These are phyloP conservation scores for Hemiscyllium ocellatum DNA, from an alignment of 2,113 vertebrate genomes.

Conservation along the genomic window DNA sequence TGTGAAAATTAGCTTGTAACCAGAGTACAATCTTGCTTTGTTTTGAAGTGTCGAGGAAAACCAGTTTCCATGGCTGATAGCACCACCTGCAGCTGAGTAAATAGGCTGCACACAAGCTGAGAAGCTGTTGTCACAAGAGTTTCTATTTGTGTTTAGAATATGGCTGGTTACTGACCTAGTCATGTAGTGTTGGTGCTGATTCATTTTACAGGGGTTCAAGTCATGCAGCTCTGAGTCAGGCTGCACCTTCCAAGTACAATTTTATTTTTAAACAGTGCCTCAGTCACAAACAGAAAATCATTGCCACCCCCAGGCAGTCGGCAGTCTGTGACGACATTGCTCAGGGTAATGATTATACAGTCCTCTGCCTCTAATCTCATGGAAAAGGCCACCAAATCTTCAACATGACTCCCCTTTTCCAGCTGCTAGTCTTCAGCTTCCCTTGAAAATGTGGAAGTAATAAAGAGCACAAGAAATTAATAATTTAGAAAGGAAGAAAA, in stretches of 20 bases:
- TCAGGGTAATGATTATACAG: neutral
- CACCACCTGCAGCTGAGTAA: slow-evolving; percentile 9
- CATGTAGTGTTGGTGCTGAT: neutral
- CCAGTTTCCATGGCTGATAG: neutral
- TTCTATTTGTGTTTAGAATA: neutral
- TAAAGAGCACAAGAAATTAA: slow-evolving; percentile 13
- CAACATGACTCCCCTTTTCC: neutral
- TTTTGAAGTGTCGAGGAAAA: neutral
- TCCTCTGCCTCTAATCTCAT: neutral
- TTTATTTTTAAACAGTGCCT: neutral
- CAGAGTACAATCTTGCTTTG: neutral
- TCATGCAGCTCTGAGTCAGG: neutral
- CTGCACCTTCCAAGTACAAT: neutral
- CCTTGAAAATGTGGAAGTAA: neutral
- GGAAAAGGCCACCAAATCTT: neutral
- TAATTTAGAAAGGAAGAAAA: neutral
- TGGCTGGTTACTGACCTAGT: neutral
- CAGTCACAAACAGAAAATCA: neutral
- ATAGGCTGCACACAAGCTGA: neutral
- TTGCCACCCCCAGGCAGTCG: neutral
- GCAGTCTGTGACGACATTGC: neutral
- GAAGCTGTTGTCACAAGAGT: neutral
- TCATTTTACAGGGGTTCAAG: neutral
- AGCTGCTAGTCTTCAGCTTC: neutral
- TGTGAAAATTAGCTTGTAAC: neutral